These are phyloP conservation scores for Cephus nigrinus DNA, from an alignment of 2,888 invertebrate genomes.

Conservation along the genomic window DNA sequence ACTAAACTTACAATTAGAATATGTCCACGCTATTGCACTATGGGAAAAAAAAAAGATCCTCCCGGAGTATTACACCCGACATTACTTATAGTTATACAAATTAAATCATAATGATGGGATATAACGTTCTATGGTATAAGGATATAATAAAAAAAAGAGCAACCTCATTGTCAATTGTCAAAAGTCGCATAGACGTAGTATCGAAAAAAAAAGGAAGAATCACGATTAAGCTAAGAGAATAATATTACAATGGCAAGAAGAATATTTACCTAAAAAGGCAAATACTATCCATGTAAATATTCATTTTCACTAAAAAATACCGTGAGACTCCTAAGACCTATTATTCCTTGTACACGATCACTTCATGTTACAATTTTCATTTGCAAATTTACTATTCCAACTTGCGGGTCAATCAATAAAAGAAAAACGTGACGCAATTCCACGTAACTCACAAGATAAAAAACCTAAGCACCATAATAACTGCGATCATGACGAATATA, in stretches of 20 bases:
- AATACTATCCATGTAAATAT: background rate
- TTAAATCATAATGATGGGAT: background rate
- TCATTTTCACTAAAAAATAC: background rate
- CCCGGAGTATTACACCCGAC: background rate
- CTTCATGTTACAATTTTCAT: background rate
- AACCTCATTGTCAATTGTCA: background rate
- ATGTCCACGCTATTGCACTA: background rate
- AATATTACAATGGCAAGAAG: background rate
- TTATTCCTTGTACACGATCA: background rate
- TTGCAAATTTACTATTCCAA: background rate
- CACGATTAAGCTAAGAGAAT: background rate
- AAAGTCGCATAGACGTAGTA: background rate
- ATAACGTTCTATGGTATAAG: background rate
- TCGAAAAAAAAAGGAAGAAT: background rate
- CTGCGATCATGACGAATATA: background rate
- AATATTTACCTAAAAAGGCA: background rate
- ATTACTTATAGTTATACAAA: background rate
- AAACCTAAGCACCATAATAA: constrained; percentile 22
- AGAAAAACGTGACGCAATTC: background rate
- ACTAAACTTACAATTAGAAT: background rate
- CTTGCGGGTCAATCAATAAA: background rate
- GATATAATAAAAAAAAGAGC: background rate
- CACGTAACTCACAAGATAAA: background rate
- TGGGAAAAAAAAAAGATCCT: background rate
- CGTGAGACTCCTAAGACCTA: background rate